Evolutionary conservation across 2,888 invertebrate genomes (phyloP).

Genomic region (Boloria selene): DNA sequence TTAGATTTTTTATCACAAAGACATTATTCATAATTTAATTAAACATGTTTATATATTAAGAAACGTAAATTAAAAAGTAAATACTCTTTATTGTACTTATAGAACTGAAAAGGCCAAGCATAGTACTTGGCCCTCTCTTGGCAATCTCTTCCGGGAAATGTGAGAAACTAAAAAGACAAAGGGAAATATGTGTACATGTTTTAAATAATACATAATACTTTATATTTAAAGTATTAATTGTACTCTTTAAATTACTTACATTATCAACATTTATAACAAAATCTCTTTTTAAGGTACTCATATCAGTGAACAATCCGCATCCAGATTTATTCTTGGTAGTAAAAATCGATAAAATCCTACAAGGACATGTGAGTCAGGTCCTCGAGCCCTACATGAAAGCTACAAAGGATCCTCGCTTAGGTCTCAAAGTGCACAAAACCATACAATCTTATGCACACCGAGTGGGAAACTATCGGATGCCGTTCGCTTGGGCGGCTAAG

Average conservation of each 20-base stretch:
- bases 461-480: constrained; percentile 95
- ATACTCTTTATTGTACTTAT: too few species aligned
- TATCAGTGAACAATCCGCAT: constrained; percentile 94
- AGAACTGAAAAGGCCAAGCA: too few species aligned
- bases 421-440: constrained; percentile 90
- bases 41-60: too few species aligned
- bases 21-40: too few species aligned
- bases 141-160: too few species aligned
- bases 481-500: constrained; percentile 98
- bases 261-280: too few species aligned
- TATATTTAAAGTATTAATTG: background rate
- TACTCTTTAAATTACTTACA: background rate
- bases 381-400: constrained; percentile 93
- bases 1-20: too few species aligned
- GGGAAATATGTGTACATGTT: too few species aligned
- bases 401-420: constrained; percentile 89
- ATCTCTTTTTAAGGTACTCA: constrained; percentile 85
- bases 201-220: too few species aligned
- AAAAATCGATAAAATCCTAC: constrained; percentile 95
- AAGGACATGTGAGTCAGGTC: constrained; percentile 92
- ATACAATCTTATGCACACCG: constrained; percentile 91
- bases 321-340: constrained; percentile 96
- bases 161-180: too few species aligned
- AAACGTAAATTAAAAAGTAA: too few species aligned
- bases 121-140: too few species aligned